Evolutionary conservation across 2,113 vertebrate species (phyloP).

Genomic region (Ptychochromis oligacanthus): DNA sequence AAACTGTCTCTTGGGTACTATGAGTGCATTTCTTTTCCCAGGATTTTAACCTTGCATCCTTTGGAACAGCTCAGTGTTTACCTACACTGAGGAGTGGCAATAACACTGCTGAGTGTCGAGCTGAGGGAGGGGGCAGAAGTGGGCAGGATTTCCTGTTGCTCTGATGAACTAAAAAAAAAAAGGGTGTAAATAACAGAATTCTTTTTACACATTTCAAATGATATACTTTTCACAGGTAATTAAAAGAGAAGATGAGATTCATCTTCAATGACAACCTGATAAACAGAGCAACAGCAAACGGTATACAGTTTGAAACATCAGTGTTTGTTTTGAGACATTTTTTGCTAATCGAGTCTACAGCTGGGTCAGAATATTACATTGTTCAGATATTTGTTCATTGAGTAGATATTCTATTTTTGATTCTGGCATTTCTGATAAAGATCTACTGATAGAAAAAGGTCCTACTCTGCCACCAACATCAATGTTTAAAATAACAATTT

Average conservation of each 20-base stretch:
- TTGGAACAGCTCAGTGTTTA: conserved; percentile 7
- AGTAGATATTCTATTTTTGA: neutral
- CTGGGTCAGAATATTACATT: too few species aligned
- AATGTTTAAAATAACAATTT: too few species aligned
- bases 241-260: neutral
- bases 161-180: neutral
- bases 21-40: conserved; percentile 39
- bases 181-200: too few species aligned
- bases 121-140: neutral
- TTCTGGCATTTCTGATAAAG: neutral
- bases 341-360: too few species aligned
- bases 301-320: neutral
- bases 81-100: neutral
- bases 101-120: neutral
- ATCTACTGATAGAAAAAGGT: neutral
- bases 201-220: too few species aligned
- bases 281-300: neutral
- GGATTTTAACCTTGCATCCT: conserved; percentile 3
- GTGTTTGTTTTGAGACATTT: too few species aligned
- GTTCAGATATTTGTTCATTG: neutral
- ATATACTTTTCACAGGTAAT: too few species aligned
- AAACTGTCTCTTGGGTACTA: conserved; percentile 26
- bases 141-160: neutral
- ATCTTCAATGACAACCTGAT: neutral
- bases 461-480: too few species aligned